Base-by-base conservation (phyloP, 2,888 invertebrate species). In the Epirrita christyi region DNA sequence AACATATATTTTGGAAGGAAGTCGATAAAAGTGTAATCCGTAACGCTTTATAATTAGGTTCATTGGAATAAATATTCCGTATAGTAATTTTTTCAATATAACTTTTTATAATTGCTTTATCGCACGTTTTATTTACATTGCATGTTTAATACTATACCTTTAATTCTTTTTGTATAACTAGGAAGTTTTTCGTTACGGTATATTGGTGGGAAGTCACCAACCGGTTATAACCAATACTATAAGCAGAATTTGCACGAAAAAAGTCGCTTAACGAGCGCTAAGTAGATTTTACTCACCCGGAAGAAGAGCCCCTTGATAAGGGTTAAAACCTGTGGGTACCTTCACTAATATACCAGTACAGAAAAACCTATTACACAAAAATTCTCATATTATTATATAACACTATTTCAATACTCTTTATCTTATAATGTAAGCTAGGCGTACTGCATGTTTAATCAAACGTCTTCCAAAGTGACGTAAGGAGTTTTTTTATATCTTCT, bases 401-500 rank as follows among this genome's bases (percentile, higher is more conserved):
- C 63, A 73, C 75, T 67, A 76, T 76, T 75, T 73, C 69, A 74
- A 68, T 77, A 81, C 71, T 78, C 69, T 79, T 69, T 81, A 82
- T 67, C 72, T 66, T 78, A 73, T 77, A 80, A 70, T 72, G 80
- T 91, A 90, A 90, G 88, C 78, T 89, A 89, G 86, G 64, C 65
- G 68, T 88, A 88, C 84, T 85, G 85, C 88, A 83, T 86, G 79
- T 85, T 83, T 88, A 88, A 91, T 91, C 89, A 77, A 85, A 88
- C 90, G 92, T 92, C 92, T 92, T 92, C 92, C 92, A 92, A 86
- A 80, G 88, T 88, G 91, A 89, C 91, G 91, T 89, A 86, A 89
- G 85, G 78, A 79, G 67, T 73, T 73, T 66, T n/a, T 55, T 71
- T 68, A 66, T 67, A 58, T 59, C 54, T 68, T 55, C 62, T 67